Evolutionary conservation across 37 sponge, comb jelly and placozoan genomes (phyloP).

Genomic region (Crambe crambe): DNA sequence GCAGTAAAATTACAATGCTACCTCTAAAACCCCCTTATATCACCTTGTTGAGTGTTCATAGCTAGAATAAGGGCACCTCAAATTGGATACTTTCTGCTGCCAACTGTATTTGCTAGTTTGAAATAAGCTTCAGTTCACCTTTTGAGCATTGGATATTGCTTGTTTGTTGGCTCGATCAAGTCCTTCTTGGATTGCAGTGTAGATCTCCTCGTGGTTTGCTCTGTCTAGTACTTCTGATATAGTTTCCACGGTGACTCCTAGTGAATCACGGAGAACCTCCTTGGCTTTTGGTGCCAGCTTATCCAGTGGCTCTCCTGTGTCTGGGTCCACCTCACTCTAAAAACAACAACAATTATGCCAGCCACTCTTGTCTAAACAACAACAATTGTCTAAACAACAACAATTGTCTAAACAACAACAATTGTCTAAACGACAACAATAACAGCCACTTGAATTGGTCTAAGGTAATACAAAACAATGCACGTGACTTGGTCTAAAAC

Average conservation of each 20-base stretch:
- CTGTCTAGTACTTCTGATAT: conserved; percentile 72
- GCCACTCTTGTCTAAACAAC: no score
- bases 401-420: no score
- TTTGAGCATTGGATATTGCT: conserved; percentile 81
- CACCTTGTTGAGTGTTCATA: no score
- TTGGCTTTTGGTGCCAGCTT: conserved; percentile 44
- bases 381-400: no score
- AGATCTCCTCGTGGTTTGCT: conserved; percentile 55
- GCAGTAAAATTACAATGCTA: conserved; percentile 5
- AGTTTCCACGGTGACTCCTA: conserved; percentile 58
- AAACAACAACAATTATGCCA: no score
- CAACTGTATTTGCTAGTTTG: background rate
- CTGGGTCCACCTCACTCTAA: conserved; percentile 73
- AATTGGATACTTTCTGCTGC: no score
- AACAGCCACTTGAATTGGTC: no score
- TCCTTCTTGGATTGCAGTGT: conserved; percentile 78
- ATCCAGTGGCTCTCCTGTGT: conserved; percentile 73
- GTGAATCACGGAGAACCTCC: background rate
- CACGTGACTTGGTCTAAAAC: no score
- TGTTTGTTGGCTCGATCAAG: conserved; percentile 62
- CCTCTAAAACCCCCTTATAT: no score
- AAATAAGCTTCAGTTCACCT: conserved; percentile 38
- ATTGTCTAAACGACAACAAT: no score
- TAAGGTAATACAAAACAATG: no score
- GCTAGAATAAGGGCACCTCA: no score